Evolutionary conservation across 1,140 invertebrate genomes (phyloP).

Genomic region (Bicyclus anynana): DNA sequence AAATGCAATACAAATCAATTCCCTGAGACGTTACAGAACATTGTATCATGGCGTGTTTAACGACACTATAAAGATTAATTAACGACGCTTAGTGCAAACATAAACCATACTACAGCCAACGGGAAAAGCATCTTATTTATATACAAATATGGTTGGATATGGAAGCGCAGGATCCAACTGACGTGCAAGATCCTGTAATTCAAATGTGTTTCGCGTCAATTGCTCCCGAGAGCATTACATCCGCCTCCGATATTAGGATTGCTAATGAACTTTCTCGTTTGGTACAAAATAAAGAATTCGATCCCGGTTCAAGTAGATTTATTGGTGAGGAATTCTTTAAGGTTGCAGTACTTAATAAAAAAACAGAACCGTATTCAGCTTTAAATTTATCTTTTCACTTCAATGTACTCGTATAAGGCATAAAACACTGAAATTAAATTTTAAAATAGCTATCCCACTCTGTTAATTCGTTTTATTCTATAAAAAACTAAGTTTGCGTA

Average conservation of each 20-base stretch:
- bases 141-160: neutral
- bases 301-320: slow-evolving; percentile 1
- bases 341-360: too few species aligned
- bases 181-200: slow-evolving; percentile 13
- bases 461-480: too few species aligned
- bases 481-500: too few species aligned
- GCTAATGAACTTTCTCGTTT: slow-evolving; percentile 25
- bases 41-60: slow-evolving; percentile 23
- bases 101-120: neutral
- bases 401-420: too few species aligned
- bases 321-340: neutral
- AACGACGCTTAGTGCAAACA: slow-evolving; percentile 15
- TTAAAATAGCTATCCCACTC: too few species aligned
- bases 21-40: slow-evolving; percentile 15
- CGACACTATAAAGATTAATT: slow-evolving; percentile 32
- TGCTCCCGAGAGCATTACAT: slow-evolving; percentile 19
- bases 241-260: slow-evolving; percentile 21
- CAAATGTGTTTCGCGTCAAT: slow-evolving; percentile 19
- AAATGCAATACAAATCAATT: slow-evolving; percentile 20
- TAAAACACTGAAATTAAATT: too few species aligned
- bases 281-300: slow-evolving; percentile 14
- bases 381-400: too few species aligned
- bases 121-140: neutral
- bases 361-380: too few species aligned
- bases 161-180: neutral